Conservation (phyloP, 2,888 invertebrate genomes). For the Allacma fusca region DNA sequence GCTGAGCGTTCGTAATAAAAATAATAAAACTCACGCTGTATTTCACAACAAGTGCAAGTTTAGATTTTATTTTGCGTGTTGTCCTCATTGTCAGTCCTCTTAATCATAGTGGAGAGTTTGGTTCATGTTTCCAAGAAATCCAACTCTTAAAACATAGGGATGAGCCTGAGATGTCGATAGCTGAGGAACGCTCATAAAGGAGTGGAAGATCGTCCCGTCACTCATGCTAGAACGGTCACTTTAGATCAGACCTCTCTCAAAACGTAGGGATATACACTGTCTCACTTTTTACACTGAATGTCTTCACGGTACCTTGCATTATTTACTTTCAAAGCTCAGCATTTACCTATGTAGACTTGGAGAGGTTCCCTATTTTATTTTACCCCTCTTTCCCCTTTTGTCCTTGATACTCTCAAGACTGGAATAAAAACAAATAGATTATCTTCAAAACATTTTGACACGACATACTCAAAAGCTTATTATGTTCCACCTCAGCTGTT, state of each 20-base stretch:
- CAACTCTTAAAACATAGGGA: not conserved
- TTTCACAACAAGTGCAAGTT: not conserved
- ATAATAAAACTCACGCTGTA: not conserved
- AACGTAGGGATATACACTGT: not conserved
- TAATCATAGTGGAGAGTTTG: too few species aligned
- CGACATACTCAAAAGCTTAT: too few species aligned
- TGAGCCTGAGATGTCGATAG: not conserved
- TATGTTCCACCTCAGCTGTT: too few species aligned
- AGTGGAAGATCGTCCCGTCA: not conserved
- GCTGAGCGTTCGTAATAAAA: not conserved
- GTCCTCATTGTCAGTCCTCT: too few species aligned
- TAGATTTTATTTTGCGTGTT: too few species aligned
- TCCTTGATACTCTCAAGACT: not conserved
- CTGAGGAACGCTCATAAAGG: not conserved
- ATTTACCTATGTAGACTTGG: not conserved
- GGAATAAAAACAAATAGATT: too few species aligned
- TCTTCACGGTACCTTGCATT: slow-evolving; percentile 13
- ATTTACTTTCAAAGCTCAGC: not conserved
- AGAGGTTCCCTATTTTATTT: not conserved
- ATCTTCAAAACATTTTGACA: too few species aligned
- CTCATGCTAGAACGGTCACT: slow-evolving; percentile 1
- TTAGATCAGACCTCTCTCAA: not conserved
- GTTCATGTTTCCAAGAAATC: not conserved
- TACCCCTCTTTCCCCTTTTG: not conserved
- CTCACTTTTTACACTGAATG: not conserved